These are phyloP conservation scores for Leptatherina wallacei DNA, from an alignment of 2,797 vertebrate species.

Conservation along the genomic window DNA sequence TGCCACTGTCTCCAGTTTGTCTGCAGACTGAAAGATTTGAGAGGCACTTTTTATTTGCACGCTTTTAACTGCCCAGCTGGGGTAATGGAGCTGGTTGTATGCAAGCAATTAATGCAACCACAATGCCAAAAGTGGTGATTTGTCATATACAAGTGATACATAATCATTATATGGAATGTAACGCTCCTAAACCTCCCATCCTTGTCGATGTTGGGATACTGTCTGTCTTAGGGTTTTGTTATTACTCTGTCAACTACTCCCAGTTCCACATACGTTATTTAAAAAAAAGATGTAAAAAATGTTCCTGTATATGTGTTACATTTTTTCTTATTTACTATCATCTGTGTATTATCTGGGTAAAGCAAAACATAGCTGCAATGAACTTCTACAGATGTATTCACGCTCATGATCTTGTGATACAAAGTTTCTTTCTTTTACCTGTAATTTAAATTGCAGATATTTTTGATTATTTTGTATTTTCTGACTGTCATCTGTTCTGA, in stretches of 20 bases:
- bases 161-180: conserved; percentile 85
- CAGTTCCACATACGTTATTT: conserved; percentile 39
- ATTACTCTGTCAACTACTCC: conserved; percentile 45
- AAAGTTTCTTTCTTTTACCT: conserved; percentile 9
- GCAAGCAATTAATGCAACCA: conserved; percentile 86
- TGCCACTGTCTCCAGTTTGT: conserved; percentile 87
- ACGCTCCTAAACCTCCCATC: conserved; percentile 65
- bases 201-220: conserved; percentile 64
- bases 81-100: conserved; percentile 86
- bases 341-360: conserved; percentile 25
- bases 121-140: conserved; percentile 89
- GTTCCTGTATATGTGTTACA: conserved; percentile 48
- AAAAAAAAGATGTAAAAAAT: conserved; percentile 17
- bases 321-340: conserved; percentile 16
- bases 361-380: conserved; percentile 24
- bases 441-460: conserved; percentile 40
- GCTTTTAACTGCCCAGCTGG: conserved; percentile 82
- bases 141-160: conserved; percentile 84
- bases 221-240: conserved; percentile 63
- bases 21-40: conserved; percentile 85
- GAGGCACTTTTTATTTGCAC: conserved; percentile 85
- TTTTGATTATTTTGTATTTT: conserved; percentile 51
- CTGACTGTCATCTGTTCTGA: conserved; percentile 67
- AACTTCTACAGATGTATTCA: conserved; percentile 23
- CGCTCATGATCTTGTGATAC: conserved; percentile 15